These are phyloP conservation scores for Drosophila merina DNA, from an alignment of 2,888 invertebrate species.

Conservation along the genomic window DNA sequence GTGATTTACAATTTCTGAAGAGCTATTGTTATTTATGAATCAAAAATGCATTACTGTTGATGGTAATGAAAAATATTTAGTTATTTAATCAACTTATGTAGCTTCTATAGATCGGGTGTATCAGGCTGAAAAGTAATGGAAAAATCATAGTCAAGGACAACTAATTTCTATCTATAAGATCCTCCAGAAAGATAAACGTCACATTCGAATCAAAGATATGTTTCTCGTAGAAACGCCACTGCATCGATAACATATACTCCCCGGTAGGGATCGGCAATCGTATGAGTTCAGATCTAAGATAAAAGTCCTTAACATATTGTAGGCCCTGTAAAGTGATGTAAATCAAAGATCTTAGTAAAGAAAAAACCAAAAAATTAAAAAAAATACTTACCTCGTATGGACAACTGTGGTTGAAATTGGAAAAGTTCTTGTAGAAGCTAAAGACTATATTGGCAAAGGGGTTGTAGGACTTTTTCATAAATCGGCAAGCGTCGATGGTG, in stretches of 20 bases:
- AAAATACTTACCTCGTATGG: slow-evolving; percentile 31
- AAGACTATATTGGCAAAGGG: background rate
- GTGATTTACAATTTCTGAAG: background rate
- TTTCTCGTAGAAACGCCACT: slow-evolving; percentile 22
- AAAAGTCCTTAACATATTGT: slow-evolving; percentile 22
- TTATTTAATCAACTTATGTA: background rate
- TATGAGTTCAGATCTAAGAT: slow-evolving; percentile 12
- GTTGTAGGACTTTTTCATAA: slow-evolving; percentile 4
- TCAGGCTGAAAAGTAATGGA: background rate
- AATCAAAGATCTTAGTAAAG: no score
- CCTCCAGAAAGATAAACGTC: slow-evolving; percentile 24
- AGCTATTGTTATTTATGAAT: background rate
- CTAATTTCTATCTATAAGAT: background rate
- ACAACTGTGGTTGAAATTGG: slow-evolving; percentile 35
- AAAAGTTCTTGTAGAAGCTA: slow-evolving; percentile 2
- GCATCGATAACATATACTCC: slow-evolving; percentile 21
- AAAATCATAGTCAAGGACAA: no score
- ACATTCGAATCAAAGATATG: slow-evolving; percentile 15
- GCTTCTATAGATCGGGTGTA: background rate
- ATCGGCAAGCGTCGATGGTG: slow-evolving; percentile 10
- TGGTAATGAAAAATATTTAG: background rate
- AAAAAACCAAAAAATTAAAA: no score
- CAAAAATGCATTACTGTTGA: background rate
- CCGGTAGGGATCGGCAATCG: slow-evolving; percentile 37
- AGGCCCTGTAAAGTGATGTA: slow-evolving; percentile 9